These are phyloP conservation scores for Etheostoma perlongum DNA, from an alignment of 2,797 vertebrate species.

Conservation along the genomic window DNA sequence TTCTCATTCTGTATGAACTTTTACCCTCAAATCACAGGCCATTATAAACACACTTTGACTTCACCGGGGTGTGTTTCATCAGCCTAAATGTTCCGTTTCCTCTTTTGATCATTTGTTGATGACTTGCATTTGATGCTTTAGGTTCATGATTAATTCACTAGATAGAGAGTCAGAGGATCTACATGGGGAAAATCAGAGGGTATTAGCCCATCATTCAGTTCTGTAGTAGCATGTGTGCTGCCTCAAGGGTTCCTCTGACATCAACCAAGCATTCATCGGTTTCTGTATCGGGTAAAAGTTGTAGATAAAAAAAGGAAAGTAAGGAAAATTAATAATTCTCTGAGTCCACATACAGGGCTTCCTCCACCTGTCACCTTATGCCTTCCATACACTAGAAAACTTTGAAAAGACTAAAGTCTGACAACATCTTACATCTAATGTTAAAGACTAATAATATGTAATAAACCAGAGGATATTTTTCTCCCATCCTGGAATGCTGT, in stretches of 20 bases:
- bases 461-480: too few species aligned
- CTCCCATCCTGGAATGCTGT: too few species aligned
- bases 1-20: constrained; percentile 38
- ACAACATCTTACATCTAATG: too few species aligned
- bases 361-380: neutral
- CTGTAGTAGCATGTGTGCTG: constrained; percentile 2
- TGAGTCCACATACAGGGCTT: neutral
- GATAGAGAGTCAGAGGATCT: constrained; percentile 23
- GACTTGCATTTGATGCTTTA: constrained; percentile 41
- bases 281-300: neutral
- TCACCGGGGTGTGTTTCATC: constrained; percentile 14
- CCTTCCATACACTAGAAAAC: too few species aligned
- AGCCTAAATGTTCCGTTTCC: constrained; percentile 41
- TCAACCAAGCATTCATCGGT: neutral
- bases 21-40: neutral
- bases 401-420: too few species aligned
- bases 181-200: constrained; percentile 27
- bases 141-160: constrained; percentile 64
- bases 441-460: too few species aligned
- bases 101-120: constrained; percentile 65
- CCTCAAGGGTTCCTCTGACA: constrained; percentile 26
- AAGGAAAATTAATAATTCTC: neutral
- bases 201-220: constrained; percentile 36
- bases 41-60: constrained; percentile 23
- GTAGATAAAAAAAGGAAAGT: neutral